Evolutionary conservation across 35 echinoderm and acorn worm genomes (phyloP), one percentile per base, ranked within the genome.

Genomic region (Ophiothrix spiculata): DNA sequence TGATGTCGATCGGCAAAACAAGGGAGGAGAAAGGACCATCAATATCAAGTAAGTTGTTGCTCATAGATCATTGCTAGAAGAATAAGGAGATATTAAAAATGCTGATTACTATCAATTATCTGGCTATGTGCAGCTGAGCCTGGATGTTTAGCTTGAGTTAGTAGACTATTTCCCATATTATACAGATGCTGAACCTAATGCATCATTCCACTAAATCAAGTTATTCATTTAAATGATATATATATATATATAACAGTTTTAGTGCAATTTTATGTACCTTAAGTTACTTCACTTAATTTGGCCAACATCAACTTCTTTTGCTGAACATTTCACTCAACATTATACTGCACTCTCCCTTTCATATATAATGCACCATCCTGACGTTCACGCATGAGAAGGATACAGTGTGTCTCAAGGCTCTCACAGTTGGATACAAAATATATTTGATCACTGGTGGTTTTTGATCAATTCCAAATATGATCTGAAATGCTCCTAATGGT

Each of bases 1-100:
- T 74, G 96, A 99, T 77, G 91, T 99, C 0, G 96, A 99, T 37
- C 77, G 92, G 63, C 96, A 99, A 86, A 97, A 97, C 60, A 99
- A 99, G 64, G 92, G 96, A 64, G 92, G 92, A 35, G 96, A 99
- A n/a, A 87, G 96, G 34, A 93, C 86, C 80, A 99, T 99, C 33
- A 99, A 93, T 76, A 99, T 99, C 89, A 99, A 93, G 96, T 99
- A 85, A 97, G 87, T 76, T 0, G 31, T 79, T 34, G 10, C 34
- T 8, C 15, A 10, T 40, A 19, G 32, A 25, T 85, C 74, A 14
- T 0, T 37, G 35, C 13, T 32, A 35, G 32, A 14, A 16, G 11
- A 15, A 21, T 42, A 81, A 16, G 31, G 56, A n/a, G 1, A 64
- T 0, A 32, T 84, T 40, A 64, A 86, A 19, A 29, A 78, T 0